Conservation (phyloP, 2,888 invertebrate species). For the Lymantria monacha region DNA sequence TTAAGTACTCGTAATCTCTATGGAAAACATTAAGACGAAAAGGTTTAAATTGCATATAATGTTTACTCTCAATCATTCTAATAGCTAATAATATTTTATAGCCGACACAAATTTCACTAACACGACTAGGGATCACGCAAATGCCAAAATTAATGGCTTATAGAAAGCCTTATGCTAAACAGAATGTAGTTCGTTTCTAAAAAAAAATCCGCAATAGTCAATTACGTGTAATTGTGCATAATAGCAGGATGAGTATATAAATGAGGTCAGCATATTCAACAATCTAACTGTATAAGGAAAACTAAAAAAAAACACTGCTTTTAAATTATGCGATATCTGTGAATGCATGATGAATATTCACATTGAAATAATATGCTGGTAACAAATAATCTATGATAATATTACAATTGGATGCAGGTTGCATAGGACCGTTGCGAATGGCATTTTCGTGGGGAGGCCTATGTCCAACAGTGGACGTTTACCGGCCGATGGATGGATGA, state of each 20-base stretch:
- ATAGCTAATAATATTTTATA: not conserved
- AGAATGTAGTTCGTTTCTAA: not conserved
- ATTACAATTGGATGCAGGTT: too few species aligned
- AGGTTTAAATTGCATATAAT: not conserved
- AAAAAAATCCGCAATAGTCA: conserved; percentile 2
- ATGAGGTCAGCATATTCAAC: conserved; percentile 11
- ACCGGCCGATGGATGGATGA: too few species aligned
- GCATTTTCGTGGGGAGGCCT: too few species aligned
- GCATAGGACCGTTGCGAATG: too few species aligned
- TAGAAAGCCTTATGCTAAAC: not conserved
- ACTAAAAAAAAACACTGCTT: conserved; percentile 18
- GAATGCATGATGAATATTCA: too few species aligned
- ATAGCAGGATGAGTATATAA: conserved; percentile 6
- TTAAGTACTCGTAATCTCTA: too few species aligned
- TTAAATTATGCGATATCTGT: not conserved
- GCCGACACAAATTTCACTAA: not conserved
- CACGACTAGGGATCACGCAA: conserved; percentile 4
- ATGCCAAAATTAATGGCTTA: conserved; percentile 1
- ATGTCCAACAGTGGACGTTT: too few species aligned
- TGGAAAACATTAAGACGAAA: too few species aligned
- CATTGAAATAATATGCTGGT: too few species aligned
- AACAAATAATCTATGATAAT: too few species aligned
- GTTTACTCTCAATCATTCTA: not conserved
- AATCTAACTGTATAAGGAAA: conserved; percentile 18
- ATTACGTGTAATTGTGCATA: conserved; percentile 8